phyloP scores from a whole-genome alignment of 35 echinoderm and acorn worm genomes.

The Stichopus chloronotus region DNA sequence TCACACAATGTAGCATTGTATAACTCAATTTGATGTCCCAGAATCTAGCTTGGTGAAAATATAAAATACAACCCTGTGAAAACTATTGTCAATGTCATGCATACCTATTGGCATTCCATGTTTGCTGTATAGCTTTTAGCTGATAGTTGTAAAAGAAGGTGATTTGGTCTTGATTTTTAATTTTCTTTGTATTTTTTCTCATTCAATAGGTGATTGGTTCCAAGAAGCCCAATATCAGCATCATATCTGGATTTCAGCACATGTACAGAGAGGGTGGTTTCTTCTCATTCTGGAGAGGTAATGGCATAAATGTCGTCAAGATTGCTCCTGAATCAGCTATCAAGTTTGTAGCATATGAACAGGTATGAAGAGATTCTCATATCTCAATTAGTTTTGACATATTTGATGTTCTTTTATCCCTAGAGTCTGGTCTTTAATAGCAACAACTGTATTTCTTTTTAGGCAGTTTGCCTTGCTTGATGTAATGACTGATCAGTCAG shows the following conservation, averaged over 20 bases:
- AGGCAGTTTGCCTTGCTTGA: background rate
- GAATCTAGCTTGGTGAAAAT: too few relatives aligned
- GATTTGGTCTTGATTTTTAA: too few relatives aligned
- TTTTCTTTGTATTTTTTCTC: background rate
- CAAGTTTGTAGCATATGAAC: conserved; percentile 98
- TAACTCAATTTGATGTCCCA: too few relatives aligned
- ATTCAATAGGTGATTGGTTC: conserved; percentile 82
- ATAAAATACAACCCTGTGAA: too few relatives aligned
- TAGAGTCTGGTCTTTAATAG: background rate
- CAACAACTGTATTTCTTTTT: background rate
- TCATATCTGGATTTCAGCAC: conserved; percentile 88
- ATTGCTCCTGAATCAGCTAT: conserved; percentile 98
- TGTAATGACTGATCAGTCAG: too few relatives aligned
- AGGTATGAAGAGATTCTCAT: conserved; percentile 32
- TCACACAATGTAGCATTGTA: too few relatives aligned
- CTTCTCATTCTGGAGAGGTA: conserved; percentile 93
- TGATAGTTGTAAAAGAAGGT: too few relatives aligned
- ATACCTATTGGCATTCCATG: too few relatives aligned
- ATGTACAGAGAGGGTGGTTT: conserved; percentile 97
- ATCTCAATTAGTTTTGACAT: too few relatives aligned
- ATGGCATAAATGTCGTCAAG: conserved; percentile 93
- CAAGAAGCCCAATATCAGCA: conserved; percentile 91
- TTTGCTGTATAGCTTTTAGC: too few relatives aligned
- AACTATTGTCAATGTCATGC: too few relatives aligned
- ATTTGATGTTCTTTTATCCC: too few relatives aligned